Conservation (phyloP, 2,113 vertebrate species). For the Lampris incognitus region DNA sequence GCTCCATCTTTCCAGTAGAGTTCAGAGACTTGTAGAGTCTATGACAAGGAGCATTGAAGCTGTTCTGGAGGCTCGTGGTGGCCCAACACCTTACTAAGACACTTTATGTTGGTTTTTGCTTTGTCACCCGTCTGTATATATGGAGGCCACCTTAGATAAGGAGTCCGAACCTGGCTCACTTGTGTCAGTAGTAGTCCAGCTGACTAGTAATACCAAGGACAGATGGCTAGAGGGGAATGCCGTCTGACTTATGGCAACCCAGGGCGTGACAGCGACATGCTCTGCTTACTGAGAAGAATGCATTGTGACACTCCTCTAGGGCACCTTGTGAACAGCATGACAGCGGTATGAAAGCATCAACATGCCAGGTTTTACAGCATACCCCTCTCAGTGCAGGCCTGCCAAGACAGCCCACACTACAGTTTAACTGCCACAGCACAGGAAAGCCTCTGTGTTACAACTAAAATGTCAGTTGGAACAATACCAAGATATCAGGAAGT, state of each 20-base stretch:
- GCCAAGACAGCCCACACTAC: conserved; percentile 57
- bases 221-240: conserved; percentile 66
- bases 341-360: conserved; percentile 73
- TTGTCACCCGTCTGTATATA: no score
- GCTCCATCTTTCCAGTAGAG: no score
- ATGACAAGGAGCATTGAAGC: no score
- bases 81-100: no score
- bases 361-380: conserved; percentile 73
- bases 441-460: conserved; percentile 34
- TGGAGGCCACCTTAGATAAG: neutral
- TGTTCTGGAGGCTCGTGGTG: no score
- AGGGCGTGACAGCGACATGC: conserved; percentile 71
- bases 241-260: conserved; percentile 67
- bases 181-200: conserved; percentile 47
- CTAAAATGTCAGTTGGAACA: conserved; percentile 37
- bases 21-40: no score
- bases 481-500: conserved; percentile 46
- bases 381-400: conserved; percentile 47
- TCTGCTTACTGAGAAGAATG: conserved; percentile 70
- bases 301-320: conserved; percentile 71
- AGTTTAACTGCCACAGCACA: conserved; percentile 58
- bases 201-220: conserved; percentile 41
- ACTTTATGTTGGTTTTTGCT: no score
- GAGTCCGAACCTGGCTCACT: conserved; percentile 40
- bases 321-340: conserved; percentile 72